Evolutionary conservation across 2,797 vertebrate species (phyloP), one percentile per base, ranked within the genome.

Genomic region (Manis javanica): DNA sequence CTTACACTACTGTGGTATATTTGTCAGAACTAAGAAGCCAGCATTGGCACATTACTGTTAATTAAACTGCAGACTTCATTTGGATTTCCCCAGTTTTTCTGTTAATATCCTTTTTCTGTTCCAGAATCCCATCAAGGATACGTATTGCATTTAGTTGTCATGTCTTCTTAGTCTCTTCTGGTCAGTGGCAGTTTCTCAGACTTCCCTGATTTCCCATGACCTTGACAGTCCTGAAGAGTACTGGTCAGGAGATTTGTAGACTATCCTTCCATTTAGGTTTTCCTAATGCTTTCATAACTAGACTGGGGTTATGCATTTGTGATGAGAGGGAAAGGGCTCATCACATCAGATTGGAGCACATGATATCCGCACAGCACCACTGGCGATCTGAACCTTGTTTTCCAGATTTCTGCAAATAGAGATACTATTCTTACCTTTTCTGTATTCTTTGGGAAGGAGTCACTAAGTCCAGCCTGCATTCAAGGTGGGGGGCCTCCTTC

Each of bases 21-120:
- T 95, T 87, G 46, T 93, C 26, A 95, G 29, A 77, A 87, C 81
- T n/a, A n/a, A 95, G 39, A 71, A 72, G 16, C 34, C 49, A 63
- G 24, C 9, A 9, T 26, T 66, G 12, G 49, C 68, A 23, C 18
- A 15, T 46, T 53, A 31, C 37, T 91, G 3, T 69, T 91, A 75
- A 63, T 31, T 89, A 6, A 90, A 78, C 31, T 71, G 12, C 26
- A 34, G n/a, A 51, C 26, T 83, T 77, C 1, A 5, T 79, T 46
- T 83, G 83, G 69, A 46, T 77, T 94, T 91, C 31, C 21, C 42
- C 51, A 11, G 24, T 46, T 81, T 92, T 81, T 81, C 49, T 42
- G 1, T 72, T 61, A 39, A 46, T 29, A 24, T 29, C 7, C 16
- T 93, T 81, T 87, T 83, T n/a, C 26, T 68, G 23, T 46, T 72